A percentile compares a stretch with the other conserved stretches of the same genome.
These are phyloP conservation scores for Mus spicilegus DNA, from an alignment of 2,113 vertebrate genomes.

Conservation along the genomic window DNA sequence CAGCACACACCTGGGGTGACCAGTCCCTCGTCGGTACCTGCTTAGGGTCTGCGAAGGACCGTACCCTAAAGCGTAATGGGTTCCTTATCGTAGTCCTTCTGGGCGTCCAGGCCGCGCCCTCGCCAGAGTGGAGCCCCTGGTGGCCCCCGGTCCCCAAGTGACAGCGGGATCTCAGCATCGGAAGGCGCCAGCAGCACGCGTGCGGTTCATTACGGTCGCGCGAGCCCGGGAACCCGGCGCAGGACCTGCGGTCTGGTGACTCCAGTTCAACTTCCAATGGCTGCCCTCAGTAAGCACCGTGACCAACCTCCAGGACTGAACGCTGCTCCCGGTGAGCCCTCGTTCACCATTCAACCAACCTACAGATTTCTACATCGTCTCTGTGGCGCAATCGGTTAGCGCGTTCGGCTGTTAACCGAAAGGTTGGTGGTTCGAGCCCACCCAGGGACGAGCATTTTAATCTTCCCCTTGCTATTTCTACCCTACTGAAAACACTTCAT, in stretches of 20 bases:
- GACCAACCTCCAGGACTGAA: neutral
- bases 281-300: neutral
- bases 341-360: neutral
- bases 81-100: neutral
- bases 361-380: rapidly evolving
- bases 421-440: slow-evolving; percentile 19
- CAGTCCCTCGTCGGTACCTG: neutral
- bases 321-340: neutral
- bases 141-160: neutral
- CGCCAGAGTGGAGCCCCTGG: neutral
- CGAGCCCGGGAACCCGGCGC: neutral
- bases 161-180: neutral
- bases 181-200: neutral
- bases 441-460: neutral
- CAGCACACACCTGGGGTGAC: neutral
- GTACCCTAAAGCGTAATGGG: neutral
- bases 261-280: neutral
- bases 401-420: slow-evolving; percentile 18
- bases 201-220: neutral
- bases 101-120: neutral
- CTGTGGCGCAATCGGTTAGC: slow-evolving; percentile 25
- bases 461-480: no score
- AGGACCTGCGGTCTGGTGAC: neutral
- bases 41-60: neutral
- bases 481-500: no score